Evolutionary conservation across 2,888 invertebrate species (phyloP).

Genomic region (Idaea biselata): DNA sequence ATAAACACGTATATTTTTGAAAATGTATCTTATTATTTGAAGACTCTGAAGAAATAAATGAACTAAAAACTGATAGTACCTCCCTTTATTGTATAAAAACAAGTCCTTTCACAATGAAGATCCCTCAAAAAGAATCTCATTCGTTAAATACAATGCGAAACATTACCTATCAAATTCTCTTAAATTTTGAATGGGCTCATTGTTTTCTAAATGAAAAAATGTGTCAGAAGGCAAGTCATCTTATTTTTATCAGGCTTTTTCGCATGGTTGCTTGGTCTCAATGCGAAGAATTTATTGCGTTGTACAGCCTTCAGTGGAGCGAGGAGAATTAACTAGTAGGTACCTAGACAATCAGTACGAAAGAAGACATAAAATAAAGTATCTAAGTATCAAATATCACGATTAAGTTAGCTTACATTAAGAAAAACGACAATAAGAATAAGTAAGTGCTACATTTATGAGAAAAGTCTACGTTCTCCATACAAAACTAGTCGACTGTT

Average conservation of each 20-base stretch:
- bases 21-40: background rate
- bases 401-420: too few relatives aligned
- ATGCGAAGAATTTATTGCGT: constrained; percentile 75
- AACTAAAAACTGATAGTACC: background rate
- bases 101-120: background rate
- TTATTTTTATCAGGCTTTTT: constrained; percentile 72
- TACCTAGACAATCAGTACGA: constrained; percentile 45
- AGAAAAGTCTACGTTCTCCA: too few relatives aligned
- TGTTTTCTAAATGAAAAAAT: constrained; percentile 67
- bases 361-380: constrained; percentile 10
- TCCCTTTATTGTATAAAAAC: background rate
- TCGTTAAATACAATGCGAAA: constrained; percentile 8
- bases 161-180: constrained; percentile 15
- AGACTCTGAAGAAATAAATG: background rate
- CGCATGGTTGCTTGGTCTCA: constrained; percentile 68
- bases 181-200: constrained; percentile 32
- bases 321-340: constrained; percentile 70
- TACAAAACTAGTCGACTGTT: too few relatives aligned
- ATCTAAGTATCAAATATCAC: too few relatives aligned
- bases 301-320: constrained; percentile 68
- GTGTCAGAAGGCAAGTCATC: constrained; percentile 65
- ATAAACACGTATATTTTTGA: too few relatives aligned
- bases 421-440: too few relatives aligned
- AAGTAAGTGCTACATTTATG: too few relatives aligned
- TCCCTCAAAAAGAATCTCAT: background rate